Conservation (phyloP, 2,888 invertebrate genomes). For the Rhodophaea formosa region DNA sequence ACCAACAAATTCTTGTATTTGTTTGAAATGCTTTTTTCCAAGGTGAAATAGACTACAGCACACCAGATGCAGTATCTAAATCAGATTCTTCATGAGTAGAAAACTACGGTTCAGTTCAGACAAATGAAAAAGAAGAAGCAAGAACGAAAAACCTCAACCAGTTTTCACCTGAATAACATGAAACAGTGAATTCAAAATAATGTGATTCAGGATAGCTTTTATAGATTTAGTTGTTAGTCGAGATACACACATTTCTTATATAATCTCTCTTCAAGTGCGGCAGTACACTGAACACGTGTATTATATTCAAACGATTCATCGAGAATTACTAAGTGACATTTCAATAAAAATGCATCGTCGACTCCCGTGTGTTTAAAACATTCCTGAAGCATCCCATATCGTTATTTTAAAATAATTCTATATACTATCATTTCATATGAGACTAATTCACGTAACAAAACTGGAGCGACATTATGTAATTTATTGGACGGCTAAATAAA, state of each 20-base stretch:
- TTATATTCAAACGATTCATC: neutral
- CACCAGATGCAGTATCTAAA: too few relatives aligned
- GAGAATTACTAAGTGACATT: neutral
- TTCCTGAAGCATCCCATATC: neutral
- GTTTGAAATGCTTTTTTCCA: too few relatives aligned
- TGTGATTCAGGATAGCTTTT: slow-evolving; percentile 1
- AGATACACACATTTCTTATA: slow-evolving; percentile 10
- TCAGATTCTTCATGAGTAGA: too few relatives aligned
- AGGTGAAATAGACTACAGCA: too few relatives aligned
- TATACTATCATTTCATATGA: neutral
- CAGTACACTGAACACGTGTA: neutral
- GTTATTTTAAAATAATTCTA: neutral
- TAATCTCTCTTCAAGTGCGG: neutral
- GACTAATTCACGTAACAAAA: neutral
- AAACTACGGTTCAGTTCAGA: too few relatives aligned
- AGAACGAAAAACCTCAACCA: neutral
- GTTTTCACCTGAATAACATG: slow-evolving; percentile 6
- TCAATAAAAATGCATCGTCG: neutral
- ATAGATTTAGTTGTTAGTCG: neutral
- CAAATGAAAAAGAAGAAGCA: slow-evolving; percentile 4
- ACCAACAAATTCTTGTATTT: too few relatives aligned
- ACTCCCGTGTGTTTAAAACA: neutral
- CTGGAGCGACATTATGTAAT: slow-evolving; percentile 3
- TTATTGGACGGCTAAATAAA: slow-evolving; percentile 24
- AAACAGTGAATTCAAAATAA: neutral